phyloP scores from a whole-genome alignment of 2,888 invertebrate genomes.

The Gonocerus acuteangulatus region DNA sequence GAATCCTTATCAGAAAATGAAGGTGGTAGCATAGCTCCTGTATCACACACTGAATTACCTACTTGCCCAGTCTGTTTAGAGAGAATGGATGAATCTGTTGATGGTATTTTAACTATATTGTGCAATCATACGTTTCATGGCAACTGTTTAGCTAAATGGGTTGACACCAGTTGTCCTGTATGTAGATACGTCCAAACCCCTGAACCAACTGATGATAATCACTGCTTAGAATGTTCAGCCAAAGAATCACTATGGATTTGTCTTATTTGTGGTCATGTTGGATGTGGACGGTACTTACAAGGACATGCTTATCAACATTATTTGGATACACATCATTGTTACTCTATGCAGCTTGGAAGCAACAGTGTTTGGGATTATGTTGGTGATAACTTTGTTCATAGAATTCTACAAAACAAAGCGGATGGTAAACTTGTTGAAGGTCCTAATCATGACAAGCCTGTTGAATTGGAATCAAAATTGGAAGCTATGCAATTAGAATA shows the following conservation, averaged over 20 bases:
- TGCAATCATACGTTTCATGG: constrained; percentile 99
- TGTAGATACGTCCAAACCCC: constrained; percentile 86
- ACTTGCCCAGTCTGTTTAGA: constrained; percentile 95
- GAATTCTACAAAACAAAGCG: constrained; percentile 89
- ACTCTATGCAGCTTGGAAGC: constrained; percentile 90
- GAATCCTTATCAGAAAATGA: constrained; percentile 70
- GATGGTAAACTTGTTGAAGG: constrained; percentile 89
- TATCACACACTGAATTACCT: constrained; percentile 87
- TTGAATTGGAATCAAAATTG: constrained; percentile 64
- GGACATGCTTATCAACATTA: constrained; percentile 95
- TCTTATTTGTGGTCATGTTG: constrained; percentile 95
- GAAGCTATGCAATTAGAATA: constrained; percentile 94
- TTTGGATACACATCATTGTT: constrained; percentile 90
- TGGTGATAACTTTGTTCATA: constrained; percentile 92
- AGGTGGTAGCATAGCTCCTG: constrained; percentile 57
- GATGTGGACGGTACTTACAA: constrained; percentile 83
- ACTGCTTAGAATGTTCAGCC: constrained; percentile 60
- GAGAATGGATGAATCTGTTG: constrained; percentile 96
- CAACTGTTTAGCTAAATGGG: constrained; percentile 91
- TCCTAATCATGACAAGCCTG: constrained; percentile 46
- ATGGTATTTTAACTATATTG: constrained; percentile 91
- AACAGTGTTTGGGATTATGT: constrained; percentile 99
- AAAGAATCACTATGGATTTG: constrained; percentile 95
- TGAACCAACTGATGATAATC: constrained; percentile 61
- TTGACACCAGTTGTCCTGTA: constrained; percentile 92